Evolutionary conservation across 2,113 vertebrate genomes (phyloP), one percentile per base, ranked within the genome.

Genomic region (Syngnathus typhle): DNA sequence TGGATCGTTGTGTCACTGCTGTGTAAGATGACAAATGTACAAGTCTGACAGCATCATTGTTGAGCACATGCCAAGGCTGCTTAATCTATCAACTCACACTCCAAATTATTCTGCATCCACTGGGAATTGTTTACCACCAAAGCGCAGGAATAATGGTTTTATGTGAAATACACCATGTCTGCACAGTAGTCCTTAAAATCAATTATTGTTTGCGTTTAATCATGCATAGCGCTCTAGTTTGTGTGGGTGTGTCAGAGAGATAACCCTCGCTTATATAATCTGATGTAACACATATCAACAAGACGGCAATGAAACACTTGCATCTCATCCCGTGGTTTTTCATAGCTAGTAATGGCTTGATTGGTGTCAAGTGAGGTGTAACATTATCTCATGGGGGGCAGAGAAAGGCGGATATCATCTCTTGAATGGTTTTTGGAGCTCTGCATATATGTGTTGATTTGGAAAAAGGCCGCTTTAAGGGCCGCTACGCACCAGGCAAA

Each of bases 191-290:
- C 16, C 55, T 36, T 56, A 56, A 56, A 12, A 39, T 9, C 46
- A 27, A 32, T 60, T 37, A 68, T 68, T 52, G 56, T 65, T 60
- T 27, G 43, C 58, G 58, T 65, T 70, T 70, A 68, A 69, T 74
- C 68, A 63, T 67, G 67, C 64, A 36, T 72, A 38, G 58, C 67
- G 69, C 70, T 55, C 13, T 68, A 76, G 71, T 69, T 63, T 67
- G 63, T 82, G 80, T 69, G 71, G 69, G 69, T 75, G 80, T 81
- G 71, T 76, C 64, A 60, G 66, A 74, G 59, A 80, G 68, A 78
- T 84, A 73, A 72, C 72, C 67, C 72, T 66, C 69, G 27, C 65
- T 64, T 77, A 77, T 65, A 70, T 52, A 72, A 82, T 83, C 69
- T 79, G 70, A 82, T 83, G 73, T 85, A 79, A 74, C 63, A 15